A percentile compares a stretch with the other conserved stretches of the same genome.
phyloP scores from a whole-genome alignment of 2,888 invertebrate species.

The Aporophyla nigra region DNA sequence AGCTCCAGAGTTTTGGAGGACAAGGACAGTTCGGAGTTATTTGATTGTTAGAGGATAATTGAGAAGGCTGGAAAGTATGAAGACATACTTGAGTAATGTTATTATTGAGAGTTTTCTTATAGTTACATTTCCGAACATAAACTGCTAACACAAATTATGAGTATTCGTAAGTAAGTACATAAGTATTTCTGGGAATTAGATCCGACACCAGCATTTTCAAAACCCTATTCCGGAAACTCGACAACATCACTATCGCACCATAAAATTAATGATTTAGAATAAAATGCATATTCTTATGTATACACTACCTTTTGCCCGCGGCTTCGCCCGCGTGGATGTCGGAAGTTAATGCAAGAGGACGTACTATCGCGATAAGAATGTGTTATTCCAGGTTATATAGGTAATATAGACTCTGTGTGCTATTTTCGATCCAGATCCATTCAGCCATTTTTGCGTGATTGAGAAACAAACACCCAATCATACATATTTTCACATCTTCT shows the following conservation, averaged over 20 bases:
- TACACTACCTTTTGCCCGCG: too few species aligned
- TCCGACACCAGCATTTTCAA: background rate
- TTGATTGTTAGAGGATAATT: conserved; percentile 5
- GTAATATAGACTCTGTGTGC: too few species aligned
- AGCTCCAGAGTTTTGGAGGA: conserved; percentile 9
- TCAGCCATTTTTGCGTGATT: too few species aligned
- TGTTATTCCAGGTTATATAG: too few species aligned
- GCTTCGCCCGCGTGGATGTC: too few species aligned
- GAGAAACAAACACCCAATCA: too few species aligned
- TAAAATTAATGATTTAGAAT: background rate
- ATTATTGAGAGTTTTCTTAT: background rate
- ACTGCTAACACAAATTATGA: background rate
- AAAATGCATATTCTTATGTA: too few species aligned
- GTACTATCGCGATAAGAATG: too few species aligned
- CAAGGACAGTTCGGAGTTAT: background rate
- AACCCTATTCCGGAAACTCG: background rate
- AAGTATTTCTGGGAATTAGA: background rate
- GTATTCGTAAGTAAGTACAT: too few species aligned
- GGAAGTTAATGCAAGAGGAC: too few species aligned
- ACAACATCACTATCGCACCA: background rate
- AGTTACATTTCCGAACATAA: background rate
- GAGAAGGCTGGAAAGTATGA: background rate
- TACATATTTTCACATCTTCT: too few species aligned
- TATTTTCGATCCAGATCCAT: too few species aligned
- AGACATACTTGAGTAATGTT: background rate